phyloP scores from a whole-genome alignment of 2,888 invertebrate genomes.

The Trypoxylon attenuatum region DNA sequence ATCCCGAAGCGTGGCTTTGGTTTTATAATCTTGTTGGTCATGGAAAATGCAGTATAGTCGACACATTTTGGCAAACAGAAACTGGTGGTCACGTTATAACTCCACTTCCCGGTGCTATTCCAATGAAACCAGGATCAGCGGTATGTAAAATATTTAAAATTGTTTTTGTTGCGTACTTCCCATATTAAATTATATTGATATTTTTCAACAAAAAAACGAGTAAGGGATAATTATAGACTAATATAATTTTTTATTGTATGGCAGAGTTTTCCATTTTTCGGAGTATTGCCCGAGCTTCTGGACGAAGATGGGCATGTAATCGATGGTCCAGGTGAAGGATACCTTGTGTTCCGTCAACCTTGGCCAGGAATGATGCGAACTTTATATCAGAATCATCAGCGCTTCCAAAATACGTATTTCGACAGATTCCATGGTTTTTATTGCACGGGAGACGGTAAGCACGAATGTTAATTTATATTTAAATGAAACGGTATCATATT shows the following conservation, averaged over 20 bases:
- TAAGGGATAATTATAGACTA: background rate
- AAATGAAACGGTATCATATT: background rate
- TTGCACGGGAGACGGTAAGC: constrained; percentile 96
- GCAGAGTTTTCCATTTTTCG: constrained; percentile 97
- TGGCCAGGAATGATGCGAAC: constrained; percentile 99
- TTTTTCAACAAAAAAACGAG: background rate
- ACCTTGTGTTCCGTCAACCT: constrained; percentile 93
- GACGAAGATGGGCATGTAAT: constrained; percentile 91
- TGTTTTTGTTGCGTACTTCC: too few species aligned
- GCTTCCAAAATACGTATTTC: constrained; percentile 95
- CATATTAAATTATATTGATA: background rate
- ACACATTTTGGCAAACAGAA: constrained; percentile 99
- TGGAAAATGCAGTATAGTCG: constrained; percentile 92
- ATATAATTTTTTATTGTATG: constrained; percentile 20
- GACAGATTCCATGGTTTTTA: constrained; percentile 97
- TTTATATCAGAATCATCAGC: constrained; percentile 91
- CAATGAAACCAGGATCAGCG: constrained; percentile 98
- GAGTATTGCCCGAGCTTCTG: constrained; percentile 91
- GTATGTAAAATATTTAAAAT: too few species aligned
- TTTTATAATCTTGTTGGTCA: constrained; percentile 90
- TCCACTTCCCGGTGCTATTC: constrained; percentile 95
- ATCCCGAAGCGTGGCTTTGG: constrained; percentile 99
- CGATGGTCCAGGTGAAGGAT: constrained; percentile 94
- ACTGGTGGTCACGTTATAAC: constrained; percentile 98
- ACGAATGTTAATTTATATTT: background rate